Evolutionary conservation across 2,888 invertebrate genomes (phyloP).

Genomic region (Sturmia bella): DNA sequence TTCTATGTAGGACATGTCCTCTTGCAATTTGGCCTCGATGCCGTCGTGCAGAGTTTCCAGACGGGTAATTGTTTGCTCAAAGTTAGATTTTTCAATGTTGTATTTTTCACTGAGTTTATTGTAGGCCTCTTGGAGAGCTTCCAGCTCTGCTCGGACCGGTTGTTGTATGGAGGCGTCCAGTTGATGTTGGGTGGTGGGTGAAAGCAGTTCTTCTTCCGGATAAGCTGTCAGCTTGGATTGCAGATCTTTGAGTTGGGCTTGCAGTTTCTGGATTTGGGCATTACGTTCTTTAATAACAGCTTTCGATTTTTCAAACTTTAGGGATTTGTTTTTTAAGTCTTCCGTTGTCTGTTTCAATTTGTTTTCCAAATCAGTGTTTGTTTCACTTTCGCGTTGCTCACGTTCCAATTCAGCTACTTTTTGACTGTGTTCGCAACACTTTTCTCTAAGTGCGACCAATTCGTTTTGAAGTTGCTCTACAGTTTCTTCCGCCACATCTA

Average conservation of each 20-base stretch:
- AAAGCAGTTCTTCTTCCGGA: slow-evolving; percentile 73
- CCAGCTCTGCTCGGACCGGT: slow-evolving; percentile 66
- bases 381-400: slow-evolving; percentile 69
- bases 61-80: slow-evolving; percentile 76
- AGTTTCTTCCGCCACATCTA: slow-evolving; percentile 65
- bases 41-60: slow-evolving; percentile 80
- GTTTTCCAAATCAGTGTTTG: slow-evolving; percentile 75
- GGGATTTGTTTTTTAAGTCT: slow-evolving; percentile 83
- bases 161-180: slow-evolving; percentile 61
- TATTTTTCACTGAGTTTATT: slow-evolving; percentile 72
- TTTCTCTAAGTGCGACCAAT: slow-evolving; percentile 68
- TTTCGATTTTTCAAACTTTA: slow-evolving; percentile 83
- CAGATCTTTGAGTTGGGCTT: slow-evolving; percentile 74
- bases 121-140: slow-evolving; percentile 72
- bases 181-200: slow-evolving; percentile 15
- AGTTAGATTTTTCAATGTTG: slow-evolving; percentile 75
- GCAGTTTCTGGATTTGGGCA: slow-evolving; percentile 83
- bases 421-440: slow-evolving; percentile 46
- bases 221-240: slow-evolving; percentile 73
- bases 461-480: slow-evolving; percentile 71
- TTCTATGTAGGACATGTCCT: slow-evolving; percentile 88
- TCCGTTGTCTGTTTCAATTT: slow-evolving; percentile 81
- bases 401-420: slow-evolving; percentile 80
- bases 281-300: slow-evolving; percentile 83
- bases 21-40: slow-evolving; percentile 87